Conservation (phyloP, 2,113 vertebrate genomes). For the Hippocampus comes region DNA sequence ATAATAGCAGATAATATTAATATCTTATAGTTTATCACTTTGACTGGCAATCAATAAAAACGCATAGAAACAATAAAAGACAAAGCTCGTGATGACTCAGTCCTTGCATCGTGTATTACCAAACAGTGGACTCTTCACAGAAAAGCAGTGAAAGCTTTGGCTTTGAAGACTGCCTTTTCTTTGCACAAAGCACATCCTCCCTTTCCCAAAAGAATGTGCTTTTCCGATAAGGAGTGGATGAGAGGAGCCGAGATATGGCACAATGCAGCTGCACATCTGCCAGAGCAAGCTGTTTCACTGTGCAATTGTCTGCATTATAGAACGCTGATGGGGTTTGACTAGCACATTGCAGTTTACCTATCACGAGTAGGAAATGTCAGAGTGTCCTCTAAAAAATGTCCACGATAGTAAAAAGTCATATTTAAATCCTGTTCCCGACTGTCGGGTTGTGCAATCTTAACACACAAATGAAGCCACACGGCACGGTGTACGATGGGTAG, state of each 20-base stretch:
- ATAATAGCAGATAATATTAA: not conserved
- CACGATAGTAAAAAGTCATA: not conserved
- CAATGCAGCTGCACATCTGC: conserved; percentile 63
- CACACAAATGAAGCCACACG: not conserved
- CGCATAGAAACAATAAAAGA: not conserved
- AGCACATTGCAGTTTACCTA: conserved; percentile 41
- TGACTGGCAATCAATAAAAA: not conserved
- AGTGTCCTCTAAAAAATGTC: conserved; percentile 19
- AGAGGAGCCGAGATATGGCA: conserved; percentile 63
- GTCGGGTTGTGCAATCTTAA: not conserved
- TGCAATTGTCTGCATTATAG: conserved; percentile 61
- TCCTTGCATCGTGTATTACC: conserved; percentile 2
- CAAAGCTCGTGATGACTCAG: not conserved
- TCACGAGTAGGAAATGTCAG: conserved; percentile 26
- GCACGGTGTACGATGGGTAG: not conserved
- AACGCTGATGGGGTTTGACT: conserved; percentile 41
- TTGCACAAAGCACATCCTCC: conserved; percentile 20
- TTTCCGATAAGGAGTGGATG: conserved; percentile 67
- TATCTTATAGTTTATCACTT: not conserved
- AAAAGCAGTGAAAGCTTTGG: conserved; percentile 6
- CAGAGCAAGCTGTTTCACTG: conserved; percentile 51
- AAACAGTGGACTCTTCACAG: conserved; percentile 24
- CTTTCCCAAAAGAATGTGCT: conserved; percentile 65
- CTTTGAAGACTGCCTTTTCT: conserved; percentile 37
- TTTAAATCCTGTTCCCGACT: not conserved